A percentile compares a stretch with the other conserved stretches of the same genome.
Conservation (phyloP, 2,888 invertebrate species). For the Noctuana brunneofusca region DNA sequence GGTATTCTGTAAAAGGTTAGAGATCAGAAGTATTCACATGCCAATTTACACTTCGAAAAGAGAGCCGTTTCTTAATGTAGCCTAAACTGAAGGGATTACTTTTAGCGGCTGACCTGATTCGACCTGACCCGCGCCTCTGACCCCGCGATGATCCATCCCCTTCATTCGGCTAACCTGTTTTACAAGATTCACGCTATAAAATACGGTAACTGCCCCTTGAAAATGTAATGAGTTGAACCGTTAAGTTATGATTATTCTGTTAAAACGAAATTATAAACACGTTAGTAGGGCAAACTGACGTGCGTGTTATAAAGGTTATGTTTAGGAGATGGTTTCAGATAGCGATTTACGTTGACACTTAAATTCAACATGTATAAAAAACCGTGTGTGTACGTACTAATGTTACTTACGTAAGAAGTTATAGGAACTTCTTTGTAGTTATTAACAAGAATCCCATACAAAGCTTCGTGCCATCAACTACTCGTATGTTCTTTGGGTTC, state of each 20-base stretch:
- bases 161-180: conserved; percentile 73
- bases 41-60: conserved; percentile 25
- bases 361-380: too few species aligned
- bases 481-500: too few species aligned
- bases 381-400: too few species aligned
- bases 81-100: conserved; percentile 63
- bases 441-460: too few species aligned
- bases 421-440: too few species aligned
- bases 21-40: background rate
- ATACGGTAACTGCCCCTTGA: conserved; percentile 33
- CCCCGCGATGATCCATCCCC: conserved; percentile 70
- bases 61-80: conserved; percentile 49
- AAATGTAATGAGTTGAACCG: conserved; percentile 28
- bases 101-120: conserved; percentile 60
- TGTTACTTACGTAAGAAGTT: too few species aligned
- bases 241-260: conserved; percentile 12
- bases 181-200: conserved; percentile 41
- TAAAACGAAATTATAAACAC: conserved; percentile 24
- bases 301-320: background rate
- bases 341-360: too few species aligned
- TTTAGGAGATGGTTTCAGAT: too few species aligned
- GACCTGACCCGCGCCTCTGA: conserved; percentile 71
- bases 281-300: background rate
- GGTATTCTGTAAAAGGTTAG: background rate
- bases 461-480: too few species aligned